These are phyloP conservation scores for Acanthoscelides obtectus DNA, from an alignment of 2,888 invertebrate genomes.

Conservation along the genomic window DNA sequence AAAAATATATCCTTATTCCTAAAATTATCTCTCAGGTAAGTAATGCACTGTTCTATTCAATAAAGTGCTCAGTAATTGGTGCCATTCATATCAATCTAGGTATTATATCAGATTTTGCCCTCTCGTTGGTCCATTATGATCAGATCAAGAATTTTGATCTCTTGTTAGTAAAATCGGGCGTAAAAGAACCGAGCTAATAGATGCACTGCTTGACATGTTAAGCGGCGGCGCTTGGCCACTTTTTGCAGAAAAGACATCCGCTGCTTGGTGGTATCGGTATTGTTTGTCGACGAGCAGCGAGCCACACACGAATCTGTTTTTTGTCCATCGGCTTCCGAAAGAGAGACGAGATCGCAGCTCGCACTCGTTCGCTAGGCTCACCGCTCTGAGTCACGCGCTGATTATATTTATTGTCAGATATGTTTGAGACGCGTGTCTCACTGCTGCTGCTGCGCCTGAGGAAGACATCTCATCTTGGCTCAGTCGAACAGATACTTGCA, in stretches of 20 bases:
- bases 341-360: neutral
- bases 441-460: too few relatives aligned
- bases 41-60: too few relatives aligned
- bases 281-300: neutral
- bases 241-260: neutral
- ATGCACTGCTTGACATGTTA: neutral
- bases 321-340: neutral
- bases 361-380: neutral
- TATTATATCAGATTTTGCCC: too few relatives aligned
- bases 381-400: too few relatives aligned
- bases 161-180: too few relatives aligned
- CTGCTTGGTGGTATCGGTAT: neutral
- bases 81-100: too few relatives aligned
- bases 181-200: neutral
- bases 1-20: too few relatives aligned
- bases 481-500: neutral
- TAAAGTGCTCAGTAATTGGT: too few relatives aligned
- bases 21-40: too few relatives aligned
- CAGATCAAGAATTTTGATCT: too few relatives aligned
- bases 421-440: neutral
- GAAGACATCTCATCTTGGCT: neutral
- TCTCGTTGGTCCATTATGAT: too few relatives aligned
- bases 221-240: neutral
- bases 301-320: neutral
- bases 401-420: neutral